Percentiles rank a stretch among this genome's conserved stretches.
These are phyloP conservation scores for Casuarius casuarius DNA, from an alignment of 2,113 vertebrate genomes.

Conservation along the genomic window DNA sequence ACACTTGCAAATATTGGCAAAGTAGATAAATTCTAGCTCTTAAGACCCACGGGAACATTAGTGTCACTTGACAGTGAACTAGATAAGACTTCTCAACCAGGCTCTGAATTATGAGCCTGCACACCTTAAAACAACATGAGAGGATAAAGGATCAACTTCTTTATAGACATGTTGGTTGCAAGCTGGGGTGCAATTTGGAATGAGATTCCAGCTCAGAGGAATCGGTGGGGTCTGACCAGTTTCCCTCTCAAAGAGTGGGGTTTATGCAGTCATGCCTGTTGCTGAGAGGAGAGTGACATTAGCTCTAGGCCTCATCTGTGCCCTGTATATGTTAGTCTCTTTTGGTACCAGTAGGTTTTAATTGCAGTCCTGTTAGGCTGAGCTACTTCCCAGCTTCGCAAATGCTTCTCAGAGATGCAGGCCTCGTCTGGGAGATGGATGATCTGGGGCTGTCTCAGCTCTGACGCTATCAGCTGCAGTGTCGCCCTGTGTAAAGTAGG, in stretches of 20 bases:
- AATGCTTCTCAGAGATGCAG: neutral
- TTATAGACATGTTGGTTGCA: fast-evolving
- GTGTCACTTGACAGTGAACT: constrained; percentile 3
- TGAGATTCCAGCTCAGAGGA: fast-evolving
- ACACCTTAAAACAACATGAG: neutral
- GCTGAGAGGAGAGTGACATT: fast-evolving
- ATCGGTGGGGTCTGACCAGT: neutral
- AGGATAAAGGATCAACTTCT: neutral
- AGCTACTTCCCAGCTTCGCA: neutral
- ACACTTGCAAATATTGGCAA: constrained; percentile 15
- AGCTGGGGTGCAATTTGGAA: neutral
- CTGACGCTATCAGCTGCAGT: constrained; percentile 4
- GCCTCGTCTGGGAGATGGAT: neutral
- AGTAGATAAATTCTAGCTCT: neutral
- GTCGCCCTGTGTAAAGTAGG: constrained; percentile 28
- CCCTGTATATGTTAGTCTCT: neutral
- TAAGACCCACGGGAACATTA: constrained; percentile 16
- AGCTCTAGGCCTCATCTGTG: neutral
- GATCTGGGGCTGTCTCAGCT: constrained; percentile 36
- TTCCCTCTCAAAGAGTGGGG: fast-evolving
- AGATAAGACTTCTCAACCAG: neutral
- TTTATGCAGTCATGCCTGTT: neutral
- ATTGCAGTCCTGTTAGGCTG: neutral
- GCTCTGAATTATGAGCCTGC: constrained; percentile 17
- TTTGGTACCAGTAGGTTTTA: neutral